Evolutionary conservation across 2,888 invertebrate species (phyloP).

Genomic region (Lycia hirtaria): DNA sequence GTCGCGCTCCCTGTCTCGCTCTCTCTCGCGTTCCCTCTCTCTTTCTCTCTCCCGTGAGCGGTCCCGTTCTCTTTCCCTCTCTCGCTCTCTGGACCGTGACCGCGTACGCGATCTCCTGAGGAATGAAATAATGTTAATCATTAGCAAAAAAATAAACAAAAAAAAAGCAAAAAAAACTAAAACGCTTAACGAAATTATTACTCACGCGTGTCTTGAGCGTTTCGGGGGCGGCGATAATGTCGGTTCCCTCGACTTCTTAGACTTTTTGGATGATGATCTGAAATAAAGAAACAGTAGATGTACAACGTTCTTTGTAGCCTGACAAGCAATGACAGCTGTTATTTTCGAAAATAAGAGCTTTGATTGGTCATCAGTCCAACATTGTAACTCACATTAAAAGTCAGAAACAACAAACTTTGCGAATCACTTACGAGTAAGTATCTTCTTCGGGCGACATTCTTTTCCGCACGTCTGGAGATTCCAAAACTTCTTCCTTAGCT

Average conservation of each 20-base stretch:
- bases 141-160: constrained; percentile 6
- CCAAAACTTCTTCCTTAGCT: constrained; percentile 54
- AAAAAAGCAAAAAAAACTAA: no score
- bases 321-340: no score
- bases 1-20: constrained; percentile 59
- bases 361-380: no score
- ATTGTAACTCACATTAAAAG: no score
- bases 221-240: constrained; percentile 77
- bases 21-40: constrained; percentile 59
- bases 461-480: constrained; percentile 59
- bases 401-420: no score
- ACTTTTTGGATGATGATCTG: constrained; percentile 74
- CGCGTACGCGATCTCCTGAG: constrained; percentile 71
- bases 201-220: constrained; percentile 66
- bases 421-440: constrained; percentile 52
- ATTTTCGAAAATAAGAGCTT: no score
- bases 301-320: no score
- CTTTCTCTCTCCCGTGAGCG: constrained; percentile 59
- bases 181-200: neutral
- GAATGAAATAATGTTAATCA: neutral
- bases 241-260: constrained; percentile 77
- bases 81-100: constrained; percentile 65
- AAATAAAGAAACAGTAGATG: constrained; percentile 37
- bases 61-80: constrained; percentile 57
- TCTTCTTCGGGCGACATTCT: constrained; percentile 71